Evolutionary conservation across 2,888 invertebrate species (phyloP), one percentile per base, ranked within the genome.

Genomic region (Auanema sp.): DNA sequence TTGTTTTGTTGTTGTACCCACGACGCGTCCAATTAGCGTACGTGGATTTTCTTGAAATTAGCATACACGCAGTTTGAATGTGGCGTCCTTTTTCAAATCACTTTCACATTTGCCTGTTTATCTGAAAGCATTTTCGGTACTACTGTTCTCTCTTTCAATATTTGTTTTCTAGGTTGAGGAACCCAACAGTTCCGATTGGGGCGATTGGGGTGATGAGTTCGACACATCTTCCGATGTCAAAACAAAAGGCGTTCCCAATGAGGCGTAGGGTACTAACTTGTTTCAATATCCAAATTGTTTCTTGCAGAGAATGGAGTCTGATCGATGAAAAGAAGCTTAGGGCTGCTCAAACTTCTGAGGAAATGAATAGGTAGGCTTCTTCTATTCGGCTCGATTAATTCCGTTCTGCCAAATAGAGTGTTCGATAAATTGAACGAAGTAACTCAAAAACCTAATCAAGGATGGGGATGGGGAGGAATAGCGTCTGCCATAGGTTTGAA

Each of bases 401-500:
- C 3, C 47, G 16, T 5, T 5, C 16, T 6, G 10, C 10, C 6
- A 18, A 18, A 10, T 10, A 3, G 47, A 5, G 47, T 47, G 47
- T 47, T 21, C 47, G 16, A 47, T 10, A 18, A 47, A 47, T 10
- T 21, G 47, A 21, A 21, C 47, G 47, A 47, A 47, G 3, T 10
- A 10, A 47, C 47, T 16, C 24, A 60, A 40, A 16, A 59, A 23
- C 21, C 52, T 11, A 41, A 52, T 6, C 52, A 42, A 16, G 60
- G 60, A 43, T 60, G 60, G 60, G 60, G 60, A 44, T 60, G 60
- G 60, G 55, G 53, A 23, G 60, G 60, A 24, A 12, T 60, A 12
- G 54, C 55, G 14, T 60, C 60, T 25, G 60, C 54, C 25, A 55
- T 60, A n/a, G 60, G 60, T 60, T n/a, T 33, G 4, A 21, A 21